Evolutionary conservation across 1,140 invertebrate genomes (phyloP), one percentile per base, ranked within the genome.

Genomic region (Drosophila obscura): DNA sequence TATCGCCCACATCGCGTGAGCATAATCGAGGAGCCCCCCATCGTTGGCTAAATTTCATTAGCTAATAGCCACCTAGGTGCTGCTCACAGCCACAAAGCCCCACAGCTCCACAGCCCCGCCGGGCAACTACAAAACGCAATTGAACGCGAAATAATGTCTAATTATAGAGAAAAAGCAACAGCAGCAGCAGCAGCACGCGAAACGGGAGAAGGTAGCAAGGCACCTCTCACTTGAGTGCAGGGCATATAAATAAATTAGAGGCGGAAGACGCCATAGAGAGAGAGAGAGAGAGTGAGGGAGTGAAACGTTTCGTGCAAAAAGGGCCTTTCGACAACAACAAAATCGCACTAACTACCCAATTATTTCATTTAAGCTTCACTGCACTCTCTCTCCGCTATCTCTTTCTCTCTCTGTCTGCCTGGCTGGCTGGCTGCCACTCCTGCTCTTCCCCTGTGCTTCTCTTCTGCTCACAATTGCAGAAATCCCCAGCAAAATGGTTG

Each of bases 301-400:
- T 28, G 9, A 50, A 60, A 19, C 19, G 19, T 19, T 19, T 19
- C 19, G 19, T 19, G 19, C 19, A 19, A 39, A 13, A 39, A 4
- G 49, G 43, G 49, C 31, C 48, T 57, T 28, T 62, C 31, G 24
- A 67, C 51, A 51, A 60, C 57, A 68, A 74, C 50, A 55, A 79
- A 76, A 76, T 65, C 82, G 84, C 74, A 89, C 82, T 90, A 90
- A 90, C 88, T 85, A 90, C 78, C 89, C 80, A 90, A 90, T 90
- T 90, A 90, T 90, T 90, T 90, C 84, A 89, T 90, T 91, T 78
- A 89, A 79, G 88, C 89, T 90, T 82, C 80, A 91, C 60, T 90
- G 83, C 77, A 39, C 35, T 39, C 35, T 13, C 35, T 39, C 11
- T 31, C 8, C 0, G 0, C 35, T 4, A 4, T 35, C 31, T 11